Evolutionary conservation across 2,888 invertebrate genomes (phyloP).

Genomic region (Muscina levida): DNA sequence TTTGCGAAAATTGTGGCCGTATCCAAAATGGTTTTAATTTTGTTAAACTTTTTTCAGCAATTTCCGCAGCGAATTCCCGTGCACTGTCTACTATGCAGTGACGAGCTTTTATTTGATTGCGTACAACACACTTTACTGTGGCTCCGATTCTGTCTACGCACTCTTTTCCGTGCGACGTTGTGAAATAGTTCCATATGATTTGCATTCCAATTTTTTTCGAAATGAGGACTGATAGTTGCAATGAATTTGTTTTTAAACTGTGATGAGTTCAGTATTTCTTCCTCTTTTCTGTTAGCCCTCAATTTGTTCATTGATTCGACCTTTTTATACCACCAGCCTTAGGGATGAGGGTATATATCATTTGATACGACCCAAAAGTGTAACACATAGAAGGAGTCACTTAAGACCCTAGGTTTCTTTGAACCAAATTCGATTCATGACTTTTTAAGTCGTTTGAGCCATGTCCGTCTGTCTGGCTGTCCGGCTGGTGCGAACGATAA

Average conservation of each 20-base stretch:
- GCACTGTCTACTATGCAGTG: constrained; percentile 2
- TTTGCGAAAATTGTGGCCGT: constrained; percentile 23
- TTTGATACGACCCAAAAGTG: too few species aligned
- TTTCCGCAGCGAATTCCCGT: constrained; percentile 9
- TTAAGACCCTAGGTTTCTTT: too few species aligned
- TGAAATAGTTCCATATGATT: constrained; percentile 48
- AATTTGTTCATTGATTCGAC: too few species aligned
- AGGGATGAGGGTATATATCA: too few species aligned
- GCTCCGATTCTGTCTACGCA: constrained; percentile 45
- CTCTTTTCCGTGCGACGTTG: constrained; percentile 46
- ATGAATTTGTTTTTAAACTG: constrained; percentile 45
- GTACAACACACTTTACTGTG: constrained; percentile 34
- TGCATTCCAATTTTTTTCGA: constrained; percentile 40
- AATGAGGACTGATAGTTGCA: constrained; percentile 34
- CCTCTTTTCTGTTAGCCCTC: too few species aligned
- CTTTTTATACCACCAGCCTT: too few species aligned
- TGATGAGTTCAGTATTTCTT: constrained; percentile 17
- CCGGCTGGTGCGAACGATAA: too few species aligned
- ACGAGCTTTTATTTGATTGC: constrained; percentile 37
- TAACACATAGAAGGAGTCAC: too few species aligned
- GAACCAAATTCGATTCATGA: too few species aligned
- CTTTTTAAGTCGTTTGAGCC: too few species aligned
- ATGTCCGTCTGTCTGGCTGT: too few species aligned
- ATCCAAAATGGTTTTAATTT: constrained; percentile 7
- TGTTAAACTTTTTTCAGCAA: constrained; percentile 16